These are phyloP conservation scores for Uropetala carovei DNA, from an alignment of 2,888 invertebrate species.

Conservation along the genomic window DNA sequence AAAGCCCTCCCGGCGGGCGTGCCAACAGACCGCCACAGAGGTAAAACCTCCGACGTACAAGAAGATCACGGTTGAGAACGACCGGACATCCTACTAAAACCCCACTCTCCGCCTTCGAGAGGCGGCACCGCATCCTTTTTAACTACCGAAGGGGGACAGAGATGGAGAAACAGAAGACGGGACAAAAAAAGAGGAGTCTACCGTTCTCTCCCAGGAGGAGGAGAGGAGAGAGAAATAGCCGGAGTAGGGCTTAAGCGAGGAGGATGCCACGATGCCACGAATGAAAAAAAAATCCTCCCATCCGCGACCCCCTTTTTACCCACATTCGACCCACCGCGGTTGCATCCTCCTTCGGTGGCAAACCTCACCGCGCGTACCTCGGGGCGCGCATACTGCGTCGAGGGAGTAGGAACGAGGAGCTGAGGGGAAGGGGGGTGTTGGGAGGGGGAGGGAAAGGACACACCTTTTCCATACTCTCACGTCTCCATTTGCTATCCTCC, in stretches of 20 bases:
- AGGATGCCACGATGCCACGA: background rate
- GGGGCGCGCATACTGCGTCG: background rate
- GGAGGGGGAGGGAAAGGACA: conserved; percentile 11
- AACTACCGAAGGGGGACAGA: background rate
- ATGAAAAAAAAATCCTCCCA: background rate
- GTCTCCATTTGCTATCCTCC: conserved; percentile 14
- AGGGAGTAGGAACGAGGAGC: background rate
- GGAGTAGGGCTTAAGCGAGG: background rate
- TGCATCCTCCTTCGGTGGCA: background rate
- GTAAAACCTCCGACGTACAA: conserved; percentile 42
- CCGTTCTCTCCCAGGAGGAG: background rate
- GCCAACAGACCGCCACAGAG: conserved; percentile 52
- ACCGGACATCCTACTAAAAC: conserved; percentile 32
- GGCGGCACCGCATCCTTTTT: conserved; percentile 5
- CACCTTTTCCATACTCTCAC: conserved; percentile 17
- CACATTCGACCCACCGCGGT: background rate
- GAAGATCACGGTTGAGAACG: conserved; percentile 9
- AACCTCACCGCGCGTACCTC: background rate
- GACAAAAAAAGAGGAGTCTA: background rate
- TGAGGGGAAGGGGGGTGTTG: background rate
- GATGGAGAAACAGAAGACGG: background rate
- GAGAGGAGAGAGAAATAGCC: background rate
- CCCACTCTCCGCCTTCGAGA: background rate
- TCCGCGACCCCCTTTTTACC: background rate
- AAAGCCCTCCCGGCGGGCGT: conserved; percentile 38